Conservation (phyloP, 2,888 invertebrate species). For the Hemistola chrysoprasaria region DNA sequence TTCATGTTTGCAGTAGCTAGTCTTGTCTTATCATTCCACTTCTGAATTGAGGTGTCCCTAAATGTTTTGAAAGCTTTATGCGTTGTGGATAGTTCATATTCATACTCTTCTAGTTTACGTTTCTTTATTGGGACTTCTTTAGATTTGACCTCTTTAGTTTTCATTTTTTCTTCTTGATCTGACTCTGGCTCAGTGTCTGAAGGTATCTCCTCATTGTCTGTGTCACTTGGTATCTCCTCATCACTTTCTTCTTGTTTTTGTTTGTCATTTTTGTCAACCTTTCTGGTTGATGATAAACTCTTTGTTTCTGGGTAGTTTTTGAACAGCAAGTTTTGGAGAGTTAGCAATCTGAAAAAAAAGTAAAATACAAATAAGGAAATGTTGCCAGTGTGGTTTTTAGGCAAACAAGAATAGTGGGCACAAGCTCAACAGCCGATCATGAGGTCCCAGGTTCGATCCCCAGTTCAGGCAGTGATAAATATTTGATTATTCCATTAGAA, state of each 20-base stretch:
- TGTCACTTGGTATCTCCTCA: slow-evolving; percentile 74
- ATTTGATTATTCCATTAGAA: too few species aligned
- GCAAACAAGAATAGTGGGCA: too few species aligned
- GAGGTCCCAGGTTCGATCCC: too few species aligned
- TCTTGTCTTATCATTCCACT: slow-evolving; percentile 97
- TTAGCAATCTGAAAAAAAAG: slow-evolving; percentile 58
- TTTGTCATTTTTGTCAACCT: slow-evolving; percentile 34
- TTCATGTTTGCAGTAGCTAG: slow-evolving; percentile 85
- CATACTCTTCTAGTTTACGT: slow-evolving; percentile 83
- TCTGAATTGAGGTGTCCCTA: slow-evolving; percentile 91
- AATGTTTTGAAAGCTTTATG: slow-evolving; percentile 85
- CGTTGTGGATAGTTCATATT: slow-evolving; percentile 76
- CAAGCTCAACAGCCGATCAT: too few species aligned
- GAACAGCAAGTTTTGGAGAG: slow-evolving; percentile 71
- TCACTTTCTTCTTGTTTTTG: slow-evolving; percentile 54
- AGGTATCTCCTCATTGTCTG: slow-evolving; percentile 85
- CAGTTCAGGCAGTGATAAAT: too few species aligned
- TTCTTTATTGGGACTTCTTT: slow-evolving; percentile 45
- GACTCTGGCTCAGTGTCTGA: slow-evolving; percentile 82
- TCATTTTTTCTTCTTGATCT: slow-evolving; percentile 41
- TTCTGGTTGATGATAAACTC: slow-evolving; percentile 60
- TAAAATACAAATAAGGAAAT: not conserved
- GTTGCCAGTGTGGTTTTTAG: too few species aligned
- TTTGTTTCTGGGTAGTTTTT: slow-evolving; percentile 87
- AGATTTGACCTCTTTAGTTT: slow-evolving; percentile 28